These are phyloP conservation scores for Gryllus longicercus DNA, from an alignment of 2,888 invertebrate genomes.

Conservation along the genomic window DNA sequence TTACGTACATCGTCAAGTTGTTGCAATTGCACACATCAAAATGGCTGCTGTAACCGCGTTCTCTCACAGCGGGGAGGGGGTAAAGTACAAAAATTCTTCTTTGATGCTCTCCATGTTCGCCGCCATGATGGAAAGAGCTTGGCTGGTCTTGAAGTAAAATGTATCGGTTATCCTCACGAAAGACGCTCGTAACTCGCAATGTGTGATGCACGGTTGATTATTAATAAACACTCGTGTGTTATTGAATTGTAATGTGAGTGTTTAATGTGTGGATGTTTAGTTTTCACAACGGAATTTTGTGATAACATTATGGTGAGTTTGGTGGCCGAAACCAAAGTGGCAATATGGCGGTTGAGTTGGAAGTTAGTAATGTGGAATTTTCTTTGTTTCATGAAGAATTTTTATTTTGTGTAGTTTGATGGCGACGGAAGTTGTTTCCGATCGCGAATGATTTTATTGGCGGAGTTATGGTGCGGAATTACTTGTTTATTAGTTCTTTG, in stretches of 20 bases:
- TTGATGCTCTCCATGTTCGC: constrained; percentile 40
- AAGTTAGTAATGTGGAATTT: constrained; percentile 25
- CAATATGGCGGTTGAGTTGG: constrained; percentile 48
- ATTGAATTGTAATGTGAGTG: constrained; percentile 49
- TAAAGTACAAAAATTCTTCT: neutral
- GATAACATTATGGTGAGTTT: constrained; percentile 66
- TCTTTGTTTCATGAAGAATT: constrained; percentile 29
- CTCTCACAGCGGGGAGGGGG: neutral
- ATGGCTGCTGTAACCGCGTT: neutral
- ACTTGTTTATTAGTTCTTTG: neutral
- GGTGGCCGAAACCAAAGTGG: constrained; percentile 48
- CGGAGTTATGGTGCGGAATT: neutral
- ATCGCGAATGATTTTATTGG: neutral
- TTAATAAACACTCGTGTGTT: constrained; percentile 51
- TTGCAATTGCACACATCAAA: neutral
- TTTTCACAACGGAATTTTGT: constrained; percentile 58
- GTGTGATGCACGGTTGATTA: constrained; percentile 52
- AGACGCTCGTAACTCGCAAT: constrained; percentile 51
- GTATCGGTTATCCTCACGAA: constrained; percentile 52
- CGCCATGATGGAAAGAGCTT: constrained; percentile 55
- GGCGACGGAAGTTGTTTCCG: neutral
- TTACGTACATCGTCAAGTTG: neutral
- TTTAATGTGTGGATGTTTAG: constrained; percentile 56
- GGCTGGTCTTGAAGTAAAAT: constrained; percentile 49
- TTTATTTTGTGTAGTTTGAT: neutral